Evolutionary conservation across 2,888 invertebrate species (phyloP).

Genomic region (Drosophila stalkeri): DNA sequence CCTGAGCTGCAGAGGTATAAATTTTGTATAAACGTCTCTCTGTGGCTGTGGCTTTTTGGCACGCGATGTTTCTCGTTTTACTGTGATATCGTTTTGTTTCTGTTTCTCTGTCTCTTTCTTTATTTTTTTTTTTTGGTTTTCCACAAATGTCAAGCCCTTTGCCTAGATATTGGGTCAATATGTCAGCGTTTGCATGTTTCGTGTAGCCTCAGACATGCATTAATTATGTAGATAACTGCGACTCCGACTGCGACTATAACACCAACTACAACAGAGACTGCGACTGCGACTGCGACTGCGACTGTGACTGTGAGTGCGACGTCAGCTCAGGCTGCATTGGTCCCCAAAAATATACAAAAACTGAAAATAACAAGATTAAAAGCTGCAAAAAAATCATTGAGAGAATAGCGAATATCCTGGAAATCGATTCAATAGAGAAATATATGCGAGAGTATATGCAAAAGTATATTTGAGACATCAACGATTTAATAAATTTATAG

Average conservation of each 20-base stretch:
- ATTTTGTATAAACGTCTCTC: conserved; percentile 75
- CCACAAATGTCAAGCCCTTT: conserved; percentile 80
- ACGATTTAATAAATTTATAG: too few relatives aligned
- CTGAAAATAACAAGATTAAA: conserved; percentile 21
- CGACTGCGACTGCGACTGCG: not conserved
- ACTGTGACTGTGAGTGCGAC: conserved; percentile 16
- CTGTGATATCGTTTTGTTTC: conserved; percentile 63
- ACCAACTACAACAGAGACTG: conserved; percentile 18
- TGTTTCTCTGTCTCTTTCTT: conserved; percentile 30
- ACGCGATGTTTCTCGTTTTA: conserved; percentile 69
- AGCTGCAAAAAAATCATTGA: not conserved
- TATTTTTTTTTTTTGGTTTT: conserved; percentile 39
- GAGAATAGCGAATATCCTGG: not conserved
- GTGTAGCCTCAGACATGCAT: conserved; percentile 77
- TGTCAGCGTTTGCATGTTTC: conserved; percentile 81
- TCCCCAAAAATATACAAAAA: conserved; percentile 23
- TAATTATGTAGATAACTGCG: conserved; percentile 73
- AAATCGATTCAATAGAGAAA: not conserved
- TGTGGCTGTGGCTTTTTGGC: conserved; percentile 72
- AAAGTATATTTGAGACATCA: not conserved
- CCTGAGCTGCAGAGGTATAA: conserved; percentile 73
- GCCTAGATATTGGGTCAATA: conserved; percentile 81
- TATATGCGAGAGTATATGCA: not conserved
- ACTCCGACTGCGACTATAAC: conserved; percentile 34
- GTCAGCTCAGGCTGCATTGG: conserved; percentile 37